Base-by-base conservation (phyloP, 2,888 invertebrate species). In the Amphipyra tragopoginis region DNA sequence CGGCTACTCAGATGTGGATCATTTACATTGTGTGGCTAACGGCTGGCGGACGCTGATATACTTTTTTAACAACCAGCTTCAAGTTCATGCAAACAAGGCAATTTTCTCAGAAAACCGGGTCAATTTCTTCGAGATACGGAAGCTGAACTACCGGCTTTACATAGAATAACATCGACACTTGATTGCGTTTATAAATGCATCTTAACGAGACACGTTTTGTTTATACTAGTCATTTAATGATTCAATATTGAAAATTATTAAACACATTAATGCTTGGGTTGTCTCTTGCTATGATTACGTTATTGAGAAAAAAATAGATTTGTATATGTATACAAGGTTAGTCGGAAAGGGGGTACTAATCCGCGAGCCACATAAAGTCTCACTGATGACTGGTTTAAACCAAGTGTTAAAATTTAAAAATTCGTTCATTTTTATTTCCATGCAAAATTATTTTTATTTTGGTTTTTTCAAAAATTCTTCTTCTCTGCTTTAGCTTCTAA, bases 81-180 rank as follows among this genome's bases (percentile, higher is more conserved):
- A 81, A 79, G 80, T 80, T 81, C 75, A 89, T 87, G 89, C 80
- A 90, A 90, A 88, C 86, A 80, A 86, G 83, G 85, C 79, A 86
- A 89, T 91, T 87, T 90, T 86, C 87, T 85, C 67, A 77, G 86
- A 86, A 88, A 91, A 87, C 81, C 81, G 79, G 90, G 90, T 84
- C 89, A 86, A 82, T 89, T 89, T 89, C 88, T 86, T 84, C 77
- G 68, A 83, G 87, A 87, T 81, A 80, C 87, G 84, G 85, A 85
- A 86, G 81, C 83, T 78, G 56, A 66, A 74, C 58, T 34, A 62
- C 50, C 42, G 59, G 56, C 57, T 82, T 81, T 74, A 69, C 79
- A 76, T 74, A 78, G 57, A 70, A 75, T 60, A 82, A 80, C 80
- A 74, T 73, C 78, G 66, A 48, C 50, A 64, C 60, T 73, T 71